Conservation (phyloP, 2,888 invertebrate genomes). For the Pilophorus perplexus region DNA sequence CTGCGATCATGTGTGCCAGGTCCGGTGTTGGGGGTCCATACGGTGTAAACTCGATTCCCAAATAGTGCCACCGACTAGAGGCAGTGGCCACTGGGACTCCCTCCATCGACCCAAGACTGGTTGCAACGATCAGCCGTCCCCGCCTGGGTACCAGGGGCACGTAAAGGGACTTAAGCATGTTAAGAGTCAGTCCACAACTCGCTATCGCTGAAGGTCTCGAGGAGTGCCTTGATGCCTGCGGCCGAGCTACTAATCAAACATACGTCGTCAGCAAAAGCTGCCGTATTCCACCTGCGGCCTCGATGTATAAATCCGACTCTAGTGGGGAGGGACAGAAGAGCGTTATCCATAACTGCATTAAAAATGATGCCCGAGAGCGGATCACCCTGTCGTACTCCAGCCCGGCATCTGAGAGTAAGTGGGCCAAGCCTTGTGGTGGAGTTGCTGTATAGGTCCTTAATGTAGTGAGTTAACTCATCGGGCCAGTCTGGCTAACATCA, state of each 20-base stretch:
- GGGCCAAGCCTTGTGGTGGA: too few relatives aligned
- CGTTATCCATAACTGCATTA: slow-evolving; percentile 41
- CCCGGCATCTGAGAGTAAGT: not conserved
- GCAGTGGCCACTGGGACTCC: not conserved
- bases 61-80: not conserved
- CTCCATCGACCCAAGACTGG: not conserved
- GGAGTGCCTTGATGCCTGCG: not conserved
- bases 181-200: not conserved
- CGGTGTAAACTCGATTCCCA: not conserved
- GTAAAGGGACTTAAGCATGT: not conserved
- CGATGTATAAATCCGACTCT: not conserved
- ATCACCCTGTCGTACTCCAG: slow-evolving; percentile 46
- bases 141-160: not conserved
- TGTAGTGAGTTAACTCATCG: too few relatives aligned
- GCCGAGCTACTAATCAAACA: not conserved
- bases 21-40: too few relatives aligned
- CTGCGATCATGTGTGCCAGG: too few relatives aligned
- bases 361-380: slow-evolving; percentile 43
- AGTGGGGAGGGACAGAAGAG: not conserved
- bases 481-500: too few relatives aligned
- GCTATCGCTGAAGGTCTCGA: not conserved
- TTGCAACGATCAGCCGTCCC: not conserved
- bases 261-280: slow-evolving; percentile 45
- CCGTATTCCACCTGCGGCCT: not conserved
- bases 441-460: too few relatives aligned